phyloP scores from a whole-genome alignment of 2,113 vertebrate genomes.

The Thomomys bottae region DNA sequence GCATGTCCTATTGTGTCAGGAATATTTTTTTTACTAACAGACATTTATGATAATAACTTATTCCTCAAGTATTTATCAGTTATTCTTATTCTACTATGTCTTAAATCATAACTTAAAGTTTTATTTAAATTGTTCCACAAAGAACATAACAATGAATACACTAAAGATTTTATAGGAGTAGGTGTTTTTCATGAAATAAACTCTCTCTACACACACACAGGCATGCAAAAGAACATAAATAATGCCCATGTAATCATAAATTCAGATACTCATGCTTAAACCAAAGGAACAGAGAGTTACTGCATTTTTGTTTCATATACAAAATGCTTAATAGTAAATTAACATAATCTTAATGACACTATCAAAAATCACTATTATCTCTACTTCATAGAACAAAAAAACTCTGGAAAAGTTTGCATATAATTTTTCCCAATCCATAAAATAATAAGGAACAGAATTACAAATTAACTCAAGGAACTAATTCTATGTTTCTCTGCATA shows the following conservation, averaged over 20 bases:
- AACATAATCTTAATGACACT: neutral
- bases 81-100: neutral
- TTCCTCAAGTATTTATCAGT: neutral
- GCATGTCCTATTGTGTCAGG: neutral
- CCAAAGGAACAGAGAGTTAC: neutral
- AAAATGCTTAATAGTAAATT: neutral
- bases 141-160: neutral
- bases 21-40: neutral
- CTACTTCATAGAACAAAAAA: neutral
- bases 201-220: neutral
- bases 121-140: neutral
- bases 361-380: neutral
- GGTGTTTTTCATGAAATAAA: neutral
- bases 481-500: neutral
- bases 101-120: neutral
- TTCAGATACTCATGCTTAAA: neutral
- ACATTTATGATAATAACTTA: slow-evolving; percentile 32
- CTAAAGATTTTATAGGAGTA: neutral
- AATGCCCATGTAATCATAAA: neutral
- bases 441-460: neutral
- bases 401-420: neutral
- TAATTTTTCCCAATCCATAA: neutral
- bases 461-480: neutral
- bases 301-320: no score
- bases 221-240: no score